Conservation (phyloP, 2,797 vertebrate species). For the Apodemus agrarius region DNA sequence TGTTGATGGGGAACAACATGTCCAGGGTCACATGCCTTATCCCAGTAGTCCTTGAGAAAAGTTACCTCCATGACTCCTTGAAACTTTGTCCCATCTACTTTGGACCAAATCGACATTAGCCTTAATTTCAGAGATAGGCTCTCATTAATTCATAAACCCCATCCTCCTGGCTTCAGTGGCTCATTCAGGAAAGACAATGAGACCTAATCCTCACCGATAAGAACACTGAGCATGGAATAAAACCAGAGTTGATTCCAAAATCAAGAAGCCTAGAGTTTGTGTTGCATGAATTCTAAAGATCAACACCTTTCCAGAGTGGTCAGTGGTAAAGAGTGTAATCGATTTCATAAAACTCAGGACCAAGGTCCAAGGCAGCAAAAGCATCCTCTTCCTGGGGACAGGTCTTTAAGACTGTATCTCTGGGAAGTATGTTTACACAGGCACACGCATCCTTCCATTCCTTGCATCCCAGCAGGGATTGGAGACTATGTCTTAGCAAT, state of each 20-base stretch:
- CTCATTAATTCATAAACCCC: neutral
- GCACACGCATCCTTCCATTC: neutral
- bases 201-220: neutral
- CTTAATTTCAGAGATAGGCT: neutral
- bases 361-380: neutral
- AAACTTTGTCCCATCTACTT: neutral
- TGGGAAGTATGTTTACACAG: neutral
- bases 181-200: neutral
- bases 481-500: neutral
- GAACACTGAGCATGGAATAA: neutral
- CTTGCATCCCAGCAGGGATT: neutral
- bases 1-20: neutral
- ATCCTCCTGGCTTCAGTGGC: neutral
- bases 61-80: neutral
- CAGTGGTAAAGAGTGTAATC: neutral
- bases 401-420: neutral
- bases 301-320: neutral
- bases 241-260: neutral
- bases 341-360: neutral
- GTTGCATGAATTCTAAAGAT: neutral
- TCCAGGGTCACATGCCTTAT: neutral
- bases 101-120: neutral
- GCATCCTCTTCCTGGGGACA: neutral
- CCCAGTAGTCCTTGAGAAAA: neutral
- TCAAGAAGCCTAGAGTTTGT: neutral